Evolutionary conservation across 2,113 vertebrate species (phyloP).

Genomic region (Furnarius figulus): DNA sequence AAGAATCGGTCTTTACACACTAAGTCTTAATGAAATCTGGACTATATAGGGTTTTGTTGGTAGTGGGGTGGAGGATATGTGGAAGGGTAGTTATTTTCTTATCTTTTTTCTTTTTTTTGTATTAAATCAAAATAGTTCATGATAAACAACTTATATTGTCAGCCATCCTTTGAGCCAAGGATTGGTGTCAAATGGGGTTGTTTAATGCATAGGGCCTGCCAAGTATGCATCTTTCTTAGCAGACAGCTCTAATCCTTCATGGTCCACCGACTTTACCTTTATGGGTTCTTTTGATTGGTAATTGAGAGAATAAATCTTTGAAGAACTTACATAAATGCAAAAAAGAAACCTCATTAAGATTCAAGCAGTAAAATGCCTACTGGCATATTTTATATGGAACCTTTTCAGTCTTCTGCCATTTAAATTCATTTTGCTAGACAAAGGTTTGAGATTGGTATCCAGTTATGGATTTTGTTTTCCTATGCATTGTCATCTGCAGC

Average conservation of each 20-base stretch:
- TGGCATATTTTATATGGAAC: slow-evolving; percentile 37
- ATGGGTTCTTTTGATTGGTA: slow-evolving; percentile 71
- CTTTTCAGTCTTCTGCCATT: slow-evolving; percentile 17
- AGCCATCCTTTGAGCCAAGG: background rate
- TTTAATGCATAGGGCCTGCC: background rate
- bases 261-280: slow-evolving; percentile 46
- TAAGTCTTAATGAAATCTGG: background rate
- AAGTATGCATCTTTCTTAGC: slow-evolving; percentile 39
- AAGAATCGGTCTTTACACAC: background rate
- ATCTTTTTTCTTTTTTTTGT: background rate
- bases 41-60: background rate
- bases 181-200: background rate
- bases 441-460: slow-evolving; percentile 30
- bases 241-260: slow-evolving; percentile 60
- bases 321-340: slow-evolving; percentile 64
- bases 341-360: slow-evolving; percentile 50
- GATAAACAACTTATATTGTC: background rate
- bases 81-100: background rate
- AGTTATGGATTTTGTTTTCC: slow-evolving; percentile 47
- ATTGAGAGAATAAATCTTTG: slow-evolving; percentile 74
- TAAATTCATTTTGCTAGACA: slow-evolving; percentile 48
- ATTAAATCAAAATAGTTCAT: background rate
- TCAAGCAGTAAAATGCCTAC: slow-evolving; percentile 50
- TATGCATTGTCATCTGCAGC: background rate
- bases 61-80: rapidly evolving